Conservation (phyloP, 2,113 vertebrate genomes). For the Ginglymostoma cirratum region DNA sequence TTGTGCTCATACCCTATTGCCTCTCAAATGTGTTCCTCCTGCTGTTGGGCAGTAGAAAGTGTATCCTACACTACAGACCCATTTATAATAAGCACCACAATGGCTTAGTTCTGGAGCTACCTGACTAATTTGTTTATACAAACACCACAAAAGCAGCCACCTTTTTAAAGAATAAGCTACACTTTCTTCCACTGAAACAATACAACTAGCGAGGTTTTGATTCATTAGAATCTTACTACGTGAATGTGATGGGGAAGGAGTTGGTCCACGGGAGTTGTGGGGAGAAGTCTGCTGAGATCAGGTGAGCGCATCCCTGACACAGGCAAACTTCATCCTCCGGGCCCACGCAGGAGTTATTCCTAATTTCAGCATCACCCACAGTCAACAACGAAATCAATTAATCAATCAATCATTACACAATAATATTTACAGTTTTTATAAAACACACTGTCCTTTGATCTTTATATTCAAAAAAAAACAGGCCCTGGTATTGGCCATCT, state of each 20-base stretch:
- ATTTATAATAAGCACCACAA: neutral
- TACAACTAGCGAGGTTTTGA: neutral
- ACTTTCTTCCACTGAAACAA: neutral
- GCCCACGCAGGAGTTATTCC: neutral
- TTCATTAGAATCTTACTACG: neutral
- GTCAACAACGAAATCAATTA: neutral
- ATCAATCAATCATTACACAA: too few species aligned
- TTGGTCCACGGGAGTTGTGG: neutral
- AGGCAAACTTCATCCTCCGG: neutral
- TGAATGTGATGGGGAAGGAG: neutral
- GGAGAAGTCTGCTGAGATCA: neutral
- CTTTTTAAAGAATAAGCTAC: neutral
- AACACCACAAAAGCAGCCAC: neutral
- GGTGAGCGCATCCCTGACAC: neutral
- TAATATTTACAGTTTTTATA: neutral
- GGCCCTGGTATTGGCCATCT: neutral
- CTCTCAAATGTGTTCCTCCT: too few species aligned
- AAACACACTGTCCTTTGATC: neutral
- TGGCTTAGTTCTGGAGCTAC: neutral
- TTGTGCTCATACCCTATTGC: too few species aligned
- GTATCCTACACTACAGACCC: neutral
- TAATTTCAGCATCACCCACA: neutral
- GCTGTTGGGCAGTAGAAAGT: neutral
- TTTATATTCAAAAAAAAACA: neutral
- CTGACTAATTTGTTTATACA: neutral